Evolutionary conservation across 2,797 vertebrate species (phyloP).

Genomic region (Anguilla pacifica): DNA sequence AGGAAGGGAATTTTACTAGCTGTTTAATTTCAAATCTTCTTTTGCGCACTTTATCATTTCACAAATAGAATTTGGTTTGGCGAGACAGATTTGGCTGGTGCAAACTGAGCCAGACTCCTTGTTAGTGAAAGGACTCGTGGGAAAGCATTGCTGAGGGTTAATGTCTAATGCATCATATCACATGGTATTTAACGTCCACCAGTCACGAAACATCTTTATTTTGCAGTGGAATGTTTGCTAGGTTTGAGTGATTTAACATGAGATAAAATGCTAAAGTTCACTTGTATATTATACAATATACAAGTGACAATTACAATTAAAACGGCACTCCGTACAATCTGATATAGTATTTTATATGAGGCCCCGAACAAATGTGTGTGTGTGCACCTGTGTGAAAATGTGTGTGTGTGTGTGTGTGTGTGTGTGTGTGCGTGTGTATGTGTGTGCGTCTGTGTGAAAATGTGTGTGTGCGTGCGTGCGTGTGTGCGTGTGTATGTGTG

Average conservation of each 20-base stretch:
- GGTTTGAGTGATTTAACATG: background rate
- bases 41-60: conserved; percentile 80
- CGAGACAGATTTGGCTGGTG: conserved; percentile 92
- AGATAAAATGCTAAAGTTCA: background rate
- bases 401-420: no score
- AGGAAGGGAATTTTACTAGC: conserved; percentile 94
- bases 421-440: background rate
- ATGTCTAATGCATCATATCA: background rate
- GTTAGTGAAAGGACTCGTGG: conserved; percentile 81
- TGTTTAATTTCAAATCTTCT: conserved; percentile 86
- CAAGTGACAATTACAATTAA: background rate
- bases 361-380: background rate
- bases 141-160: conserved; percentile 81
- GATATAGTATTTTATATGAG: background rate
- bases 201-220: background rate
- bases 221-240: background rate
- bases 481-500: background rate
- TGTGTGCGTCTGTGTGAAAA: background rate
- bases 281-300: background rate
- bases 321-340: background rate
- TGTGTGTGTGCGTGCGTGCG: background rate
- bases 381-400: background rate
- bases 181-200: background rate
- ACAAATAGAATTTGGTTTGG: conserved; percentile 91
- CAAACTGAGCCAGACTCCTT: conserved; percentile 85